Conservation (phyloP, 2,888 invertebrate species). For the Amphimallon solstitiale region DNA sequence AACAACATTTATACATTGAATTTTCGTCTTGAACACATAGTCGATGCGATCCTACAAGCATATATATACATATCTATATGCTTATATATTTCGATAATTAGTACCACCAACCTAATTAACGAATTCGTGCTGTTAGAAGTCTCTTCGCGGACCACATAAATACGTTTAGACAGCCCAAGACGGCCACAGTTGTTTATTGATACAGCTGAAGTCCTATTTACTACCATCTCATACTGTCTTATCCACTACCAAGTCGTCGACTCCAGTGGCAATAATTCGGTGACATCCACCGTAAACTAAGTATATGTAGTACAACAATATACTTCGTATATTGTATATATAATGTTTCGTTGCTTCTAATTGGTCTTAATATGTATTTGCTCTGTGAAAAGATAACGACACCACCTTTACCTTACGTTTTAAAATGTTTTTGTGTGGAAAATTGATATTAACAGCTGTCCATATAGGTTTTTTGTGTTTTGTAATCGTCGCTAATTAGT, state of each 20-base stretch:
- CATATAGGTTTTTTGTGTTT: slow-evolving; percentile 34
- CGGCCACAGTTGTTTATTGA: slow-evolving; percentile 23
- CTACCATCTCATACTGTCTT: slow-evolving; percentile 21
- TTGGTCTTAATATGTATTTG: slow-evolving; percentile 32
- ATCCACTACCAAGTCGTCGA: neutral
- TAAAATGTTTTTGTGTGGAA: slow-evolving; percentile 34
- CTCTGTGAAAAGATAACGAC: slow-evolving; percentile 28
- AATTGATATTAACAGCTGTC: slow-evolving; percentile 35
- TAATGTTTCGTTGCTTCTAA: slow-evolving; percentile 1
- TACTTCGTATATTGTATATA: no score
- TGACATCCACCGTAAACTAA: no score
- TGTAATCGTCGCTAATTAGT: slow-evolving; percentile 33
- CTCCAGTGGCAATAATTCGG: no score
- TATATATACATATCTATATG: no score
- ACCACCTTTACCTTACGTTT: slow-evolving; percentile 31
- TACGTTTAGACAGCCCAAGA: slow-evolving; percentile 23
- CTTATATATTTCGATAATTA: slow-evolving; percentile 25
- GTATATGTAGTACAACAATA: no score
- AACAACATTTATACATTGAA: slow-evolving; percentile 20
- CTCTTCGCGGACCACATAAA: slow-evolving; percentile 12
- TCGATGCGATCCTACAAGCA: slow-evolving; percentile 20
- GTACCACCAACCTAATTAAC: slow-evolving; percentile 33
- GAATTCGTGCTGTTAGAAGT: slow-evolving; percentile 11
- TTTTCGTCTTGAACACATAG: slow-evolving; percentile 1
- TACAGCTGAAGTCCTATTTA: slow-evolving; percentile 32